A percentile compares a stretch with the other conserved stretches of the same genome.
phyloP scores from a whole-genome alignment of 2,888 invertebrate species.

The Mythimna vitellina region DNA sequence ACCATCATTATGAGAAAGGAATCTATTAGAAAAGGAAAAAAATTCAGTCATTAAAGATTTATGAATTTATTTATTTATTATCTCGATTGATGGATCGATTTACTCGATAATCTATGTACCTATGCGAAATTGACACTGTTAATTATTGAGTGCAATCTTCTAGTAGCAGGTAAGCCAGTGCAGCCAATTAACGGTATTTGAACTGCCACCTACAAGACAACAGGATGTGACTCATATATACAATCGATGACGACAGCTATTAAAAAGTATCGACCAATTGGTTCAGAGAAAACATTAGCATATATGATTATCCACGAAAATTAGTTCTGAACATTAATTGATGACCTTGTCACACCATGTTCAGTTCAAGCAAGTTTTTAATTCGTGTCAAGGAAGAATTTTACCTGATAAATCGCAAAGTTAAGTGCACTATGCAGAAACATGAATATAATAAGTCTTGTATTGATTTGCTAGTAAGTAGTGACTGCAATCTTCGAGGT shows the following conservation, averaged over 20 bases:
- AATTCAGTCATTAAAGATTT: background rate
- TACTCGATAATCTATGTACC: background rate
- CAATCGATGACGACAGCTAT: slow-evolving; percentile 43
- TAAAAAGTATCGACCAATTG: slow-evolving; percentile 40
- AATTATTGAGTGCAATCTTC: background rate
- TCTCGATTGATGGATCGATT: background rate
- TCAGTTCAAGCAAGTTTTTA: slow-evolving; percentile 34
- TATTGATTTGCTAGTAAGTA: slow-evolving; percentile 28
- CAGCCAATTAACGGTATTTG: slow-evolving; percentile 31
- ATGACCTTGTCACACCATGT: slow-evolving; percentile 30
- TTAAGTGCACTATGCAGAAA: slow-evolving; percentile 8
- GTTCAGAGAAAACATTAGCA: slow-evolving; percentile 50
- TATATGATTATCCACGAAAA: slow-evolving; percentile 19
- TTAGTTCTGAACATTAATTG: slow-evolving; percentile 37
- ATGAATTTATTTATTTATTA: too few relatives aligned
- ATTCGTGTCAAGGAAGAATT: slow-evolving; percentile 53
- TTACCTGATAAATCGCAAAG: slow-evolving; percentile 48
- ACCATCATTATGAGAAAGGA: background rate
- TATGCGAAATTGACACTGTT: background rate
- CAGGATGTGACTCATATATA: slow-evolving; percentile 58
- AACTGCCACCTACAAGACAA: slow-evolving; percentile 35
- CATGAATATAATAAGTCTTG: background rate
- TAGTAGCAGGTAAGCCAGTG: slow-evolving; percentile 10
- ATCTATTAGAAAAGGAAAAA: slow-evolving; percentile 11
- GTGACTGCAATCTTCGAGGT: slow-evolving; percentile 27